Conservation (phyloP, 1,140 invertebrate genomes). For the Diprion similis region DNA sequence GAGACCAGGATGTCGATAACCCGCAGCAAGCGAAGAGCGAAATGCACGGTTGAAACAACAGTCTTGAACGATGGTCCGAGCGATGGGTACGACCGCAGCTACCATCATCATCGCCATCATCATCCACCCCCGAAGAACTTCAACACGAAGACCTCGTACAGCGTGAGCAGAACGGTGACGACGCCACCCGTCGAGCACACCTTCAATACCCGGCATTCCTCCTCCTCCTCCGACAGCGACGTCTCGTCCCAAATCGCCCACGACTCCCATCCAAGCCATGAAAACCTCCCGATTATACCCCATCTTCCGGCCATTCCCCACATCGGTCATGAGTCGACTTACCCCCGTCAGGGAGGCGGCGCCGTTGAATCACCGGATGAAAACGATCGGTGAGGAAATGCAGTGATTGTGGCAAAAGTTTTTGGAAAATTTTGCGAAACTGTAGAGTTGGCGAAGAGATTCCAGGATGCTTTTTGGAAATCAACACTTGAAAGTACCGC, state of each 20-base stretch:
- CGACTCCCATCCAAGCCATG: background rate
- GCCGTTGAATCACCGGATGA: background rate
- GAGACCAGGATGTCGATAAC: slow-evolving; percentile 10
- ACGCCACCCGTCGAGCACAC: slow-evolving; percentile 3
- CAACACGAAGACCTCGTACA: slow-evolving; percentile 9
- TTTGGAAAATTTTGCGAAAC: no score
- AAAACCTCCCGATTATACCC: background rate
- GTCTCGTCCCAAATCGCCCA: background rate
- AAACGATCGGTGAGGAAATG: no score
- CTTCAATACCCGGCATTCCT: background rate
- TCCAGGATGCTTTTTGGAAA: no score
- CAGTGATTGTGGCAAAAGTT: no score
- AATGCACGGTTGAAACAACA: background rate
- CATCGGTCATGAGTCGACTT: slow-evolving; percentile 8
- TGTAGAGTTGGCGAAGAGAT: no score
- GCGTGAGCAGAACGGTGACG: background rate
- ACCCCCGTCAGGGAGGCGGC: background rate
- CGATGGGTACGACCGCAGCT: background rate
- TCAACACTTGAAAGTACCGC: no score
- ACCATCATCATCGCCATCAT: background rate
- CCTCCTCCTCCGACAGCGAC: background rate
- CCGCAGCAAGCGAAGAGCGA: background rate
- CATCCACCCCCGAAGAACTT: background rate
- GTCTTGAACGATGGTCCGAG: background rate
- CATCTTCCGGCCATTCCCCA: slow-evolving; percentile 9